Evolutionary conservation across 2,888 invertebrate species (phyloP).

Genomic region (Dromius quadrimaculatus): DNA sequence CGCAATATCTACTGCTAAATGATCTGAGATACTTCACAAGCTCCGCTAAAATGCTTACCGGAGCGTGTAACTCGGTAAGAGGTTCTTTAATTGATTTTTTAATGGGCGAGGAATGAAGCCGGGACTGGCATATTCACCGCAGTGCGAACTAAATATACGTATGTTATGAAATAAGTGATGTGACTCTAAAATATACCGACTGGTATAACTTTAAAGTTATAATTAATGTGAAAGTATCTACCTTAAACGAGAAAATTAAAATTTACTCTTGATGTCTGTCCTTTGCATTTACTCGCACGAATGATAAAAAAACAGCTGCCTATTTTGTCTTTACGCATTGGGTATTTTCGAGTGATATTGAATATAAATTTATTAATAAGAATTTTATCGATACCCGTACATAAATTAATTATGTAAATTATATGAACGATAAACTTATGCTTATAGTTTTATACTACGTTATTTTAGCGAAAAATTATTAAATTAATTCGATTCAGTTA

Average conservation of each 20-base stretch:
- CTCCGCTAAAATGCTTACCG: constrained; percentile 15
- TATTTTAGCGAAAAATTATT: constrained; percentile 1
- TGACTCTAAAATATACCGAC: constrained; percentile 46
- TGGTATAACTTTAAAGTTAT: constrained; percentile 42
- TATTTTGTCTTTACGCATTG: constrained; percentile 24
- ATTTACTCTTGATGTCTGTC: constrained; percentile 32
- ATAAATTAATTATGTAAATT: constrained; percentile 27
- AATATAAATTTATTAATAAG: constrained; percentile 37
- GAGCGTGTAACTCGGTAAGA: constrained; percentile 46
- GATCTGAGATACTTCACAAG: not conserved
- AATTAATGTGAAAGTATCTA: constrained; percentile 50
- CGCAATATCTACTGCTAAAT: too few relatives aligned
- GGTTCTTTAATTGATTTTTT: constrained; percentile 45
- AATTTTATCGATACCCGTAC: constrained; percentile 19
- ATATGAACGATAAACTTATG: not conserved
- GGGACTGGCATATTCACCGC: not conserved
- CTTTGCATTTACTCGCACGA: constrained; percentile 12
- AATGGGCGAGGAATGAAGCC: constrained; percentile 32
- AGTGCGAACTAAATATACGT: constrained; percentile 11
- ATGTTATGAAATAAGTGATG: constrained; percentile 46
- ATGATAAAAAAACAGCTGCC: constrained; percentile 38
- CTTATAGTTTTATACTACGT: not conserved
- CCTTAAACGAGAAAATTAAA: constrained; percentile 40
- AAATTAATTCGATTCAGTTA: too few relatives aligned
- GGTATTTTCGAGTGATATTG: constrained; percentile 22